Evolutionary conservation across 2,113 vertebrate species (phyloP).

Genomic region (Damaliscus lunatus): DNA sequence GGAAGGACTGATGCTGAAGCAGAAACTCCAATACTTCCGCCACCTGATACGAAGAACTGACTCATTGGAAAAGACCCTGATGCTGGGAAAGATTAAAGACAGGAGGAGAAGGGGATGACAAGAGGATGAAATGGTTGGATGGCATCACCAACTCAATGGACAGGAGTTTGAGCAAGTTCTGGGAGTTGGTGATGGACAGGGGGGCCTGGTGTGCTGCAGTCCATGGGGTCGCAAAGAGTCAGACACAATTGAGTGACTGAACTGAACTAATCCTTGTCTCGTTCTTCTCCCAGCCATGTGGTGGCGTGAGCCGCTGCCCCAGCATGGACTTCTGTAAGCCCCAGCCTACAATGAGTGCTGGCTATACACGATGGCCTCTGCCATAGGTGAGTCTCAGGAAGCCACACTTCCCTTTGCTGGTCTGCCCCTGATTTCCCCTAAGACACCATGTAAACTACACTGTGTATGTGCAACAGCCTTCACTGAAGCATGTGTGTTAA

Average conservation of each 20-base stretch:
- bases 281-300: not conserved
- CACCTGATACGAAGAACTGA: not conserved
- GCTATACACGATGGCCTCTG: not conserved
- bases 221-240: not conserved
- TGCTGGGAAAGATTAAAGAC: not conserved
- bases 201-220: not conserved
- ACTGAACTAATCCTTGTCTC: not conserved
- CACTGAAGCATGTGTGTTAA: not conserved
- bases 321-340: not conserved
- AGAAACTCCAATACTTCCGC: not conserved
- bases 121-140: not conserved
- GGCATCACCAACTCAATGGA: not conserved
- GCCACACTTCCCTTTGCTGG: not conserved
- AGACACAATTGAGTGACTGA: not conserved
- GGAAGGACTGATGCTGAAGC: not conserved
- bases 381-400: not conserved
- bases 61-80: not conserved
- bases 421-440: not conserved
- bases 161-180: not conserved
- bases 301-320: not conserved
- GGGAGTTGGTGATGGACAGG: not conserved
- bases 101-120: not conserved
- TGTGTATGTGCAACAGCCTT: not conserved
- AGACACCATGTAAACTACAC: not conserved
- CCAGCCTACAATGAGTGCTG: not conserved